A percentile compares a stretch with the other conserved stretches of the same genome.
Conservation (phyloP, 2,113 vertebrate genomes). For the Leptobrachium ailaonicum region DNA sequence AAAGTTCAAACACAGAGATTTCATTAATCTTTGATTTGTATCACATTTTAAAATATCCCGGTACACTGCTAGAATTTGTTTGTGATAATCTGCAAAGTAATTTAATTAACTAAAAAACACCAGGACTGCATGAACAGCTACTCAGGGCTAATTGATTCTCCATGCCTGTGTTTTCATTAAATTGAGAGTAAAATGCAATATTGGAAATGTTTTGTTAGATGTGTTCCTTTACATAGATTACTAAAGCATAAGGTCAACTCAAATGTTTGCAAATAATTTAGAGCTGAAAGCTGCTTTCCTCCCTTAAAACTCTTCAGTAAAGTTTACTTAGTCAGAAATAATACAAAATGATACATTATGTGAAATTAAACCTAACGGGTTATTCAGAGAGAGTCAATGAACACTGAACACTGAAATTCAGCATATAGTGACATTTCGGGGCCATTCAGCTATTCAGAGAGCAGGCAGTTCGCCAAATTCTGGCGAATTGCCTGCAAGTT, state of each 20-base stretch:
- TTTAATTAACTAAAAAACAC: conserved; percentile 3
- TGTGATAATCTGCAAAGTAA: conserved; percentile 9
- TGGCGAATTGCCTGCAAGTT: no score
- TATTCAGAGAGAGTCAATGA: no score
- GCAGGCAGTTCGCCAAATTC: no score
- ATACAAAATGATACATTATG: no score
- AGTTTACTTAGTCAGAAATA: no score
- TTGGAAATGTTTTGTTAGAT: neutral
- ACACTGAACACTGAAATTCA: no score
- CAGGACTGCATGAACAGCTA: conserved; percentile 9
- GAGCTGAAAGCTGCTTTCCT: no score
- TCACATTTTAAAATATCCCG: conserved; percentile 15
- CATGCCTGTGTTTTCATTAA: conserved; percentile 13
- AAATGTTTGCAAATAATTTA: neutral
- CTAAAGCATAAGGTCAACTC: neutral
- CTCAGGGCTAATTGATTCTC: conserved; percentile 25
- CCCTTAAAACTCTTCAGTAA: no score
- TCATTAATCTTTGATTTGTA: conserved; percentile 24
- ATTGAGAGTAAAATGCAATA: neutral
- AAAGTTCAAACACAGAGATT: conserved; percentile 8
- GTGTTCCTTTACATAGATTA: neutral
- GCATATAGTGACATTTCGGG: no score
- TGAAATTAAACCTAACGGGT: no score
- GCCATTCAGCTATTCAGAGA: no score
- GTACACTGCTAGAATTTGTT: conserved; percentile 7